Conservation (phyloP, 2,113 vertebrate species). For the Heteronetta atricapilla region DNA sequence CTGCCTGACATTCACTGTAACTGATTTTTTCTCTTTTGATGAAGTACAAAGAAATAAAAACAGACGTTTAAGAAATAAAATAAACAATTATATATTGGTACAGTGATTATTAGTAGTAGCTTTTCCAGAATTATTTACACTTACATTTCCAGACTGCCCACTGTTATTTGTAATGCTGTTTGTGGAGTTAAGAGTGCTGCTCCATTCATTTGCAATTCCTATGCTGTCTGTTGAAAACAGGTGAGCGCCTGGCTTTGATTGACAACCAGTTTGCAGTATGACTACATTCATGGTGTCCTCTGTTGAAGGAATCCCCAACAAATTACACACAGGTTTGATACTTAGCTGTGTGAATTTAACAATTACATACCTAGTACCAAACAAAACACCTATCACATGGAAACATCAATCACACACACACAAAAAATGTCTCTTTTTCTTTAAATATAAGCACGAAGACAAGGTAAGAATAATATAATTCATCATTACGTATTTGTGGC, state of each 20-base stretch:
- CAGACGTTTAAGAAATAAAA: not conserved
- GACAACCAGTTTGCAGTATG: conserved; percentile 78
- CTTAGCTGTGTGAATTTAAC: not conserved
- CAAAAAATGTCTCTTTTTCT: not conserved
- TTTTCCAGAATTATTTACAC: conserved; percentile 64
- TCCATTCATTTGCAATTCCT: conserved; percentile 80
- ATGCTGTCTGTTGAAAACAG: conserved; percentile 83
- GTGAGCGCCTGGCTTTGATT: conserved; percentile 76
- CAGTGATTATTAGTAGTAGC: not conserved
- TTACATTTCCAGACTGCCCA: conserved; percentile 83
- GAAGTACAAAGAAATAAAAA: not conserved
- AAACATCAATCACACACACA: conserved; percentile 15
- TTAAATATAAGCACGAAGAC: not conserved
- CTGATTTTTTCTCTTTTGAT: not conserved
- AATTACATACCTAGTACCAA: conserved; percentile 4
- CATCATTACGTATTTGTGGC: not conserved
- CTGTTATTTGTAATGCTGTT: conserved; percentile 75
- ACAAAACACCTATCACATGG: not conserved
- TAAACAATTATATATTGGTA: conserved; percentile 7
- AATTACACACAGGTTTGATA: not conserved
- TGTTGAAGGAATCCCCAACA: conserved; percentile 81
- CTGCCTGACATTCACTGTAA: not conserved
- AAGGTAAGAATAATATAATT: not conserved
- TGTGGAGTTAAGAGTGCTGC: conserved; percentile 76
- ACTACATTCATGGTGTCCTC: conserved; percentile 83